Conservation (phyloP, 1,140 invertebrate genomes). For the Drosophila sulfurigaster region DNA sequence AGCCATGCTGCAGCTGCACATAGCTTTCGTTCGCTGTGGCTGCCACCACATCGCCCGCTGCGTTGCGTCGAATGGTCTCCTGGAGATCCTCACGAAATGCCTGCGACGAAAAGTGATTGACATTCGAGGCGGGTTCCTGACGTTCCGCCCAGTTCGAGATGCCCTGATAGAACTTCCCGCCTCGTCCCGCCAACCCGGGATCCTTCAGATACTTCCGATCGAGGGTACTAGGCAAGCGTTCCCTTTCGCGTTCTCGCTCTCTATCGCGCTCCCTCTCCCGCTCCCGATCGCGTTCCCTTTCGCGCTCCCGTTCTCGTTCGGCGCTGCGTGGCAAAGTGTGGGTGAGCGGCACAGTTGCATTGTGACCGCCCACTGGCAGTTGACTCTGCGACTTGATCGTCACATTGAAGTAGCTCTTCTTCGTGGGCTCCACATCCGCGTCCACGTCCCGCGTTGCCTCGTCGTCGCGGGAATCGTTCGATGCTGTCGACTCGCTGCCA, state of each 20-base stretch:
- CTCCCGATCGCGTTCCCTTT: too few relatives aligned
- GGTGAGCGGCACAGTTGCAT: slow-evolving; percentile 4
- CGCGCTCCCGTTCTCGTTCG: too few relatives aligned
- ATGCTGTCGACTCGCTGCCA: slow-evolving; percentile 93
- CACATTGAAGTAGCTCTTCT: slow-evolving; percentile 91
- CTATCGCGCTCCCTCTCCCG: slow-evolving; percentile 15
- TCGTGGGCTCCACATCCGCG: slow-evolving; percentile 87
- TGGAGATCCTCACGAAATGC: slow-evolving; percentile 83
- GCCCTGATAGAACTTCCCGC: slow-evolving; percentile 88
- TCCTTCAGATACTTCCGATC: slow-evolving; percentile 55
- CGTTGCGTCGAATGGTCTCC: slow-evolving; percentile 79
- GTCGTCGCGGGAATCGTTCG: slow-evolving; percentile 88
- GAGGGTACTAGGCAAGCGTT: slow-evolving; percentile 38
- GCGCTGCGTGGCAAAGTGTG: slow-evolving; percentile 66
- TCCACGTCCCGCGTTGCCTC: slow-evolving; percentile 55
- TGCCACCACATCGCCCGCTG: slow-evolving; percentile 35
- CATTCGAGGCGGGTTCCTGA: slow-evolving; percentile 77
- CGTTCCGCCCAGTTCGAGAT: slow-evolving; percentile 92
- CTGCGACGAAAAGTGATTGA: slow-evolving; percentile 79
- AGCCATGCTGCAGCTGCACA: slow-evolving; percentile 64
- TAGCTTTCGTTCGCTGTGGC: slow-evolving; percentile 53
- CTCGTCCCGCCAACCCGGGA: slow-evolving; percentile 17
- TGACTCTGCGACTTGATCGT: slow-evolving; percentile 90
- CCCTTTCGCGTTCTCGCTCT: slow-evolving; percentile 29
- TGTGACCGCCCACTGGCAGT: slow-evolving; percentile 7